Conservation (phyloP, 2,797 vertebrate species). For the Melanotaenia trifasciata region DNA sequence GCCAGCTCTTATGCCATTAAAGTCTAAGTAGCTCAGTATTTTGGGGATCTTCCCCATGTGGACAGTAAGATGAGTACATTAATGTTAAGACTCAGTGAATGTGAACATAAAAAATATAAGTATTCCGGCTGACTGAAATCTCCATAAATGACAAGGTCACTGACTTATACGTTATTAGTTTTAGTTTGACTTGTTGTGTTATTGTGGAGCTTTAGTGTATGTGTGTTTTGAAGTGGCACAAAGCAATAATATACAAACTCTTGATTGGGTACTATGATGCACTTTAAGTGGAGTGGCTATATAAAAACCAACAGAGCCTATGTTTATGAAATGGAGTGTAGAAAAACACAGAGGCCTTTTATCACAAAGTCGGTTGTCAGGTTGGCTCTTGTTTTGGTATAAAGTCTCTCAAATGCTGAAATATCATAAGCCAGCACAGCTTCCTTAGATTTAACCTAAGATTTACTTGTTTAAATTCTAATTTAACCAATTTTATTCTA, state of each 20-base stretch:
- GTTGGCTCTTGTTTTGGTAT: background rate
- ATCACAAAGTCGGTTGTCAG: background rate
- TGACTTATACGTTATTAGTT: background rate
- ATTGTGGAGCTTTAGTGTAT: background rate
- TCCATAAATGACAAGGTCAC: slow-evolving; percentile 38
- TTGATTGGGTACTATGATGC: background rate
- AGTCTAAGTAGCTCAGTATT: slow-evolving; percentile 52
- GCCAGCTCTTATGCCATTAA: slow-evolving; percentile 50
- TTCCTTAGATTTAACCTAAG: background rate
- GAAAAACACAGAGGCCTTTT: background rate
- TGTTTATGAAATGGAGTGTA: background rate
- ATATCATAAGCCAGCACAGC: too few relatives aligned
- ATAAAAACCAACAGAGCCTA: slow-evolving; percentile 27
- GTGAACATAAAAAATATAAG: slow-evolving; percentile 37
- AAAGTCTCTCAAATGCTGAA: background rate
- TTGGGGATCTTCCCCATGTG: slow-evolving; percentile 22
- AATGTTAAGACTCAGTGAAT: slow-evolving; percentile 31
- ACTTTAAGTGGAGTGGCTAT: background rate
- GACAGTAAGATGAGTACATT: slow-evolving; percentile 38
- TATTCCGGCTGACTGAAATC: slow-evolving; percentile 19
- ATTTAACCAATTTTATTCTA: background rate
- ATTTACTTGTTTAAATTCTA: background rate
- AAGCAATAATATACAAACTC: background rate
- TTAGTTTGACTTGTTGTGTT: background rate
- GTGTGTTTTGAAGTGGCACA: background rate